phyloP scores from a whole-genome alignment of 2,113 vertebrate genomes.

The Corythaeola cristata region DNA sequence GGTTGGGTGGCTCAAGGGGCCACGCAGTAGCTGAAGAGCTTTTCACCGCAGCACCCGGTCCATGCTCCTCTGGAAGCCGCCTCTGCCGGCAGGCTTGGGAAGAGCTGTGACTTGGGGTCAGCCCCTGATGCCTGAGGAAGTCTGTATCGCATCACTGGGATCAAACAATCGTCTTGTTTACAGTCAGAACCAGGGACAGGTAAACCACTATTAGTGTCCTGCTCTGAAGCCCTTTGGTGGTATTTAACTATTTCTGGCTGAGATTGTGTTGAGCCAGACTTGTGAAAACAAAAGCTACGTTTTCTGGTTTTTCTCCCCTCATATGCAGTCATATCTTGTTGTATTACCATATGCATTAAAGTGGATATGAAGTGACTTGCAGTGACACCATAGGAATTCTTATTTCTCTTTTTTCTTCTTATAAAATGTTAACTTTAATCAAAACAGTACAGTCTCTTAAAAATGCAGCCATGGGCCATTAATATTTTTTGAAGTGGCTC shows the following conservation, averaged over 20 bases:
- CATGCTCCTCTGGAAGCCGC: rapidly evolving
- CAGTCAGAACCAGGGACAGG: background rate
- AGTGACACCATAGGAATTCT: background rate
- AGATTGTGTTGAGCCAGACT: background rate
- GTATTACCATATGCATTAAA: rapidly evolving
- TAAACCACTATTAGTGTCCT: background rate
- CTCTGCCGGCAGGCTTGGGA: rapidly evolving
- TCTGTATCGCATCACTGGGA: rapidly evolving
- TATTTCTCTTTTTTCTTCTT: background rate
- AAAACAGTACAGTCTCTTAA: background rate
- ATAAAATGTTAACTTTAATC: background rate
- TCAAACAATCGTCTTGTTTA: background rate
- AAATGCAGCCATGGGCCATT: background rate
- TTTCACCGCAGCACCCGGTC: background rate
- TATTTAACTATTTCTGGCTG: too few relatives aligned
- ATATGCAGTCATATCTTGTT: rapidly evolving
- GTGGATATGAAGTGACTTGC: background rate
- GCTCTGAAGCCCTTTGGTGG: background rate
- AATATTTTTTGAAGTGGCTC: background rate
- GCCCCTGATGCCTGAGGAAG: background rate
- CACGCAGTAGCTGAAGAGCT: background rate
- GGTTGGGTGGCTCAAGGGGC: background rate
- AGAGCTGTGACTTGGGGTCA: background rate
- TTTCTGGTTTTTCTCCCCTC: background rate
- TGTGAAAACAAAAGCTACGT: rapidly evolving